Conservation (phyloP, 2,888 invertebrate species). For the Plagodis dolabraria region DNA sequence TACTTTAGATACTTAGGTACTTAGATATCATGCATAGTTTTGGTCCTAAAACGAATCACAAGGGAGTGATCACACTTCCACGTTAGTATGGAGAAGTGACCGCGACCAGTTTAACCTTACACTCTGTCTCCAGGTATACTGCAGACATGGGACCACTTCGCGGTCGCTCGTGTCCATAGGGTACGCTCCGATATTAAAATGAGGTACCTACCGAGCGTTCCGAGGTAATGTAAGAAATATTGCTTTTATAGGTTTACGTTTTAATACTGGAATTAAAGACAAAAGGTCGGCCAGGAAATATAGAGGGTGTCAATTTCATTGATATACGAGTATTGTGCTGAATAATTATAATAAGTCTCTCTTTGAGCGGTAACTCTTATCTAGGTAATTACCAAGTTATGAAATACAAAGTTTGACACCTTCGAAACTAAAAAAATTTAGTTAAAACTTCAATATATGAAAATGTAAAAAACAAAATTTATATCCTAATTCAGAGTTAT, state of each 20-base stretch:
- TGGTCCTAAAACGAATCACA: too few species aligned
- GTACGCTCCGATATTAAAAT: slow-evolving; percentile 51
- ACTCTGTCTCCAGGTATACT: slow-evolving; percentile 21
- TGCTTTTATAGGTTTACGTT: slow-evolving; percentile 39
- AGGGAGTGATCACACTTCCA: too few species aligned
- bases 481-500: too few species aligned
- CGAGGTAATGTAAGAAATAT: slow-evolving; percentile 43
- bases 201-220: slow-evolving; percentile 35
- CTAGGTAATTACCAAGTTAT: too few species aligned
- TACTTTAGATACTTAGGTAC: too few species aligned
- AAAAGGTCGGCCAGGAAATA: slow-evolving; percentile 24
- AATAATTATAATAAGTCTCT: slow-evolving; percentile 19
- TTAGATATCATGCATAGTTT: too few species aligned
- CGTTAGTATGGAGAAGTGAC: not conserved
- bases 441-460: too few species aligned
- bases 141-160: slow-evolving; percentile 44
- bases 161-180: slow-evolving; percentile 49
- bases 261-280: slow-evolving; percentile 33
- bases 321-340: slow-evolving; percentile 11
- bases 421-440: too few species aligned
- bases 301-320: slow-evolving; percentile 17
- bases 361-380: too few species aligned
- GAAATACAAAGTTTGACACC: too few species aligned
- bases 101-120: slow-evolving; percentile 3
- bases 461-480: too few species aligned